A percentile compares a stretch with the other conserved stretches of the same genome.
Evolutionary conservation across 2,797 vertebrate species (phyloP).

Genomic region (Brotogeris chrysoptera): DNA sequence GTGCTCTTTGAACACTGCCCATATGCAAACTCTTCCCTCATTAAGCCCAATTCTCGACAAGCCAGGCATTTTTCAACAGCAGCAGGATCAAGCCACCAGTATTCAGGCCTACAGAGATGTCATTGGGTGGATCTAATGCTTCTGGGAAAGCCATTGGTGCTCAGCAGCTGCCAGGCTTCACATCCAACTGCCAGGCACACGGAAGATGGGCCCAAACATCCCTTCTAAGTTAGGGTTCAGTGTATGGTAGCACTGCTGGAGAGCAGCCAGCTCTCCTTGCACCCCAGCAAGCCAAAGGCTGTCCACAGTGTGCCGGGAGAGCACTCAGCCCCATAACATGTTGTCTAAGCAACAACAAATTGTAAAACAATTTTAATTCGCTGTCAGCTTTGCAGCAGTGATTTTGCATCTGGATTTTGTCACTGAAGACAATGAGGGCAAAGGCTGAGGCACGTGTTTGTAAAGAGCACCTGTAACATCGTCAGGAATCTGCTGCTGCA

Average conservation of each 20-base stretch:
- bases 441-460: neutral
- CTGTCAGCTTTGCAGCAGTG: neutral
- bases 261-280: neutral
- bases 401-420: neutral
- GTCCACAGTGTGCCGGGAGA: fast-evolving
- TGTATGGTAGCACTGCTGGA: neutral
- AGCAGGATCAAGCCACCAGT: neutral
- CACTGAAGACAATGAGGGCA: neutral
- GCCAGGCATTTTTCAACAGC: neutral
- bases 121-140: neutral
- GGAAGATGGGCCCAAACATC: neutral
- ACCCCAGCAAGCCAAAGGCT: neutral
- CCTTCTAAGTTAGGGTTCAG: neutral
- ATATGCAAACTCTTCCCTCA: neutral
- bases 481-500: neutral
- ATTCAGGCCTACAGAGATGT: neutral
- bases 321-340: neutral
- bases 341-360: neutral
- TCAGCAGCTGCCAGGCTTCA: neutral
- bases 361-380: neutral
- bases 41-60: neutral
- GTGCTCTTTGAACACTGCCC: neutral
- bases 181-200: neutral
- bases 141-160: neutral
- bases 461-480: neutral